These are phyloP conservation scores for Macroramphosus scolopax DNA, from an alignment of 2,797 vertebrate species.

Conservation along the genomic window DNA sequence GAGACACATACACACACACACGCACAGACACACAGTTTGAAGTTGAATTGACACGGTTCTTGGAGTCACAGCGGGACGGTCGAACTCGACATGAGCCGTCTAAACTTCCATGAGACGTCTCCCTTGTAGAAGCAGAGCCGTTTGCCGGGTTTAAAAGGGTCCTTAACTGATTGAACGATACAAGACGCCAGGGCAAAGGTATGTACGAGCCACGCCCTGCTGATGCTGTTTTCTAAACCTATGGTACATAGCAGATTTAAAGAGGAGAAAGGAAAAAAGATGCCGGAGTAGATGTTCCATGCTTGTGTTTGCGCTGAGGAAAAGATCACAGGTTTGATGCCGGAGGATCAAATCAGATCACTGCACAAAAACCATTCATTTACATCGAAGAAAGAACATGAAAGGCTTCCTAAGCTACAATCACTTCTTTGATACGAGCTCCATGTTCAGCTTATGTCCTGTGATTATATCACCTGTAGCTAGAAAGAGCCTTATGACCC, in stretches of 20 bases:
- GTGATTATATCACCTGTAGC: slow-evolving; percentile 23
- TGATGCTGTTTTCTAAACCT: slow-evolving; percentile 34
- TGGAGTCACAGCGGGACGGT: slow-evolving; percentile 33
- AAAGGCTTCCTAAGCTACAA: too few relatives aligned
- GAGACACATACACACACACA: slow-evolving; percentile 19
- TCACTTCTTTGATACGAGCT: slow-evolving; percentile 37
- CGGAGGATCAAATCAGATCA: slow-evolving; percentile 46
- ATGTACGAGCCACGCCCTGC: slow-evolving; percentile 70
- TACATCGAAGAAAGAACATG: too few relatives aligned
- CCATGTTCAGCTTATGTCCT: slow-evolving; percentile 38
- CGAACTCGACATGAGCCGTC: slow-evolving; percentile 29
- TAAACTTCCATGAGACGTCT: slow-evolving; percentile 50
- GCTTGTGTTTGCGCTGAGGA: slow-evolving; percentile 51
- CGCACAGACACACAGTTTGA: slow-evolving; percentile 29
- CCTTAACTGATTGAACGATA: slow-evolving; percentile 68
- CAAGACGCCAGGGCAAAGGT: slow-evolving; percentile 68
- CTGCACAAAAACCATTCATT: slow-evolving; percentile 38
- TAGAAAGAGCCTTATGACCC: slow-evolving; percentile 41
- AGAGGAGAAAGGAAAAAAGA: slow-evolving; percentile 41
- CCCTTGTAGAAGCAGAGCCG: slow-evolving; percentile 45
- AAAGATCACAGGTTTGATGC: slow-evolving; percentile 44
- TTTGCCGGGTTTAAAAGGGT: slow-evolving; percentile 62
- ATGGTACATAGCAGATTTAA: slow-evolving; percentile 34
- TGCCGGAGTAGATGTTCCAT: slow-evolving; percentile 25
- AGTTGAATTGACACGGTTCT: too few relatives aligned